Base-by-base conservation (phyloP, 1,140 invertebrate genomes). In the Melanaphis sacchari region DNA sequence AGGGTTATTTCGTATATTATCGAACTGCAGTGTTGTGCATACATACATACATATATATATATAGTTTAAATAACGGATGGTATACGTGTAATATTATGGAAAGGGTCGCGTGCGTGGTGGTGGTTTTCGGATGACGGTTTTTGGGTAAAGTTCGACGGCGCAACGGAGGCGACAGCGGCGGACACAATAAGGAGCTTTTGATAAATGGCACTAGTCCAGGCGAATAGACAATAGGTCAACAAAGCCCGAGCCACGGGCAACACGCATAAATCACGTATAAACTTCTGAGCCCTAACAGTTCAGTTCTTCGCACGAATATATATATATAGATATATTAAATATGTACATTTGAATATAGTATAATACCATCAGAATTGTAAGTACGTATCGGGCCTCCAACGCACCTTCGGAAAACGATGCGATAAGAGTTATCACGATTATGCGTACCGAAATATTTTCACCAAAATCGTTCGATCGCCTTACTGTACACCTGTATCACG, bases 141-240 rank as follows among this genome's bases (percentile, higher is more conserved):
- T 84, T 38, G 66, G 81, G 91, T 46, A 85, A 93, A 93, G 91
- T 93, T 93, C 91, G 91, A 85, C 41, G 91, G 43, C 22, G 38
- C 76, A 38, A 82, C 81, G 49, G 36, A n/a, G 89, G 38, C 52
- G 89, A 88, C 49, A 91, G 46, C 46, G 49, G 81, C 46, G 43
- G 81, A 93, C 91, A 92, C 91, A 92, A 92, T 92, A 92, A 92
- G 91, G 81, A 85, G 91, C 91, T 93, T 93, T 93, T 93, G 91
- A 93, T 93, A 93, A 93, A 93, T 93, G 91, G 91, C 76, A 38
- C 46, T 93, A 85, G 91, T 93, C 91, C 91, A 54, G 76, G 81
- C 91, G 91, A 93, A 92, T 54, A 93, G 91, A 93, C 91, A 93
- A 93, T 93, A 93, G 91, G 91, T 93, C 91, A 93, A 93, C 91